Evolutionary conservation across 2,113 vertebrate species (phyloP).

Genomic region (Bucco capensis): DNA sequence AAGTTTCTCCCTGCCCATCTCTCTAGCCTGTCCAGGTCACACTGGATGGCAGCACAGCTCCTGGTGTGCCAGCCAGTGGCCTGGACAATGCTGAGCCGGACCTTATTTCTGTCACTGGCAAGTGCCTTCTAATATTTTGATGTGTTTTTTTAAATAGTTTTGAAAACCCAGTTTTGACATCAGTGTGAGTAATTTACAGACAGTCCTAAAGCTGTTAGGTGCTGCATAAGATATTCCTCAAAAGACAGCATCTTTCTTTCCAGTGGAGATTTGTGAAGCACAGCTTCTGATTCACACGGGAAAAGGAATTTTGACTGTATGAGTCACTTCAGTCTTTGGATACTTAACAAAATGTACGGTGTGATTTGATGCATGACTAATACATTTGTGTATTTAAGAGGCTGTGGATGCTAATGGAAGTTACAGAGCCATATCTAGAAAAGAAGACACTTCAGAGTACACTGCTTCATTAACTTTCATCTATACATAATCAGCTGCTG

Average conservation of each 20-base stretch:
- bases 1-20: too few species aligned
- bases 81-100: background rate
- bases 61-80: too few species aligned
- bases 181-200: background rate
- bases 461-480: constrained; percentile 11
- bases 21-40: too few species aligned
- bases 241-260: background rate
- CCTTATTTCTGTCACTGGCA: background rate
- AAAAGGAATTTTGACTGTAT: constrained; percentile 22
- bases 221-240: background rate
- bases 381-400: constrained; percentile 32
- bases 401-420: constrained; percentile 30
- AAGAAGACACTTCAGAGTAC: constrained; percentile 7
- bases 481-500: background rate
- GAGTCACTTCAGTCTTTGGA: constrained; percentile 16
- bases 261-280: background rate
- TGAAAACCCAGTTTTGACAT: background rate
- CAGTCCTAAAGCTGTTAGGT: background rate
- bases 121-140: background rate
- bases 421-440: background rate
- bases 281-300: constrained; percentile 36
- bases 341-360: background rate
- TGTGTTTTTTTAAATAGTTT: background rate
- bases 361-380: constrained; percentile 53
- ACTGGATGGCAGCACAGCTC: too few species aligned